Percentiles rank a stretch among this genome's conserved stretches.
Conservation (phyloP, 2,113 vertebrate genomes). For the Stegastes partitus region DNA sequence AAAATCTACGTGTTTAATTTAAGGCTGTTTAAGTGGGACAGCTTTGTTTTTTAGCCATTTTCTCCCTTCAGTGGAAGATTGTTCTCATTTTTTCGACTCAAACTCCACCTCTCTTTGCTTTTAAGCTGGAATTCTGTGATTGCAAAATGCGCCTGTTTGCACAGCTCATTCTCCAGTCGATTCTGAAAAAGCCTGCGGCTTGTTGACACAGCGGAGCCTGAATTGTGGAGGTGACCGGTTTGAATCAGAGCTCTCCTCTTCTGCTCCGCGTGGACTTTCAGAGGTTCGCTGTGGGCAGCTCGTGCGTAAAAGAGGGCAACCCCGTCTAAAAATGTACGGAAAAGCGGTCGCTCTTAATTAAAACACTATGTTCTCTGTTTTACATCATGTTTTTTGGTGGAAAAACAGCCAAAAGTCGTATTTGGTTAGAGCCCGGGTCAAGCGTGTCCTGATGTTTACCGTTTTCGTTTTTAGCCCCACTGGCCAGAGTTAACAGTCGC, state of each 20-base stretch:
- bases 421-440: constrained; percentile 72
- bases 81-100: too few species aligned
- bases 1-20: too few species aligned
- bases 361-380: constrained; percentile 81
- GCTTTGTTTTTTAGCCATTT: background rate
- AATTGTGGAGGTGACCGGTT: constrained; percentile 18
- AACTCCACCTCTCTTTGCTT: background rate
- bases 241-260: constrained; percentile 22
- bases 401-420: constrained; percentile 66
- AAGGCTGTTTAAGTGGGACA: too few species aligned
- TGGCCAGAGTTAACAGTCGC: constrained; percentile 70
- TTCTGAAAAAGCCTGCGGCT: constrained; percentile 9
- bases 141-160: constrained; percentile 21
- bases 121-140: constrained; percentile 17
- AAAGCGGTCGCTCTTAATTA: constrained; percentile 72
- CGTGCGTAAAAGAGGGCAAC: constrained; percentile 65
- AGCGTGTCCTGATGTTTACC: constrained; percentile 74
- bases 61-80: too few species aligned
- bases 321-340: constrained; percentile 56
- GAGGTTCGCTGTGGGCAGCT: constrained; percentile 50
- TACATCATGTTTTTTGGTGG: constrained; percentile 56
- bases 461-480: constrained; percentile 70
- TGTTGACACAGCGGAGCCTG: constrained; percentile 29
- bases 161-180: constrained; percentile 2
- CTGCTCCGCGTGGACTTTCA: constrained; percentile 12